Evolutionary conservation across 2,797 vertebrate species (phyloP).

Genomic region (Oreochromis mossambicus): DNA sequence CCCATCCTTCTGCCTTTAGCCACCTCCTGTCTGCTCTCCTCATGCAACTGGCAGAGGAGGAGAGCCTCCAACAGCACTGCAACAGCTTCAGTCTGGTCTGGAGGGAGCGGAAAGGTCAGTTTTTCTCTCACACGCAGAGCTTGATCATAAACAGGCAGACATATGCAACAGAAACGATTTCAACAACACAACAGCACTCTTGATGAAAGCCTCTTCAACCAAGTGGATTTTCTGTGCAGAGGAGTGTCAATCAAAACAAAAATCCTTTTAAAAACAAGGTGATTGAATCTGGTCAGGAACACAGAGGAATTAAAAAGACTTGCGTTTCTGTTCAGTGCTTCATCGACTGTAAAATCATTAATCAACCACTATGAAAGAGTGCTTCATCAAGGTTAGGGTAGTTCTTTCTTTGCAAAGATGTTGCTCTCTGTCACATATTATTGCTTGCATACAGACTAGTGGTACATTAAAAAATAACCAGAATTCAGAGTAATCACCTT

Average conservation of each 20-base stretch:
- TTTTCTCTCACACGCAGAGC: neutral
- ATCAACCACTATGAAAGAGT: neutral
- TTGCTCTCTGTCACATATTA: neutral
- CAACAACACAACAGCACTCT: neutral
- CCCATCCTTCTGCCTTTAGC: constrained; percentile 49
- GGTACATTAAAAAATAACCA: too few species aligned
- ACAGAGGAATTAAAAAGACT: neutral
- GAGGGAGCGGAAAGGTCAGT: constrained; percentile 24
- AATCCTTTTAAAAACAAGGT: neutral
- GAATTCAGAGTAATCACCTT: neutral
- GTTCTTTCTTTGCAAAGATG: neutral
- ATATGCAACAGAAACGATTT: neutral
- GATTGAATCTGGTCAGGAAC: neutral
- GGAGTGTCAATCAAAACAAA: neutral
- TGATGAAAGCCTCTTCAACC: neutral
- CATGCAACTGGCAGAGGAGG: constrained; percentile 54
- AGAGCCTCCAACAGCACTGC: constrained; percentile 36
- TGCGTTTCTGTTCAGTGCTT: neutral
- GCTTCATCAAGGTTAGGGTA: neutral
- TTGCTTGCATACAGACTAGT: neutral
- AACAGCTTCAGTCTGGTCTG: constrained; percentile 49
- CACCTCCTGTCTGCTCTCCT: constrained; percentile 69
- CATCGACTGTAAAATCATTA: neutral
- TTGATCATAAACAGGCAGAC: neutral
- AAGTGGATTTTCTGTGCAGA: neutral